Percentiles rank a stretch among this genome's conserved stretches.
phyloP scores from a whole-genome alignment of 1,140 invertebrate genomes.

The Ips typographus region DNA sequence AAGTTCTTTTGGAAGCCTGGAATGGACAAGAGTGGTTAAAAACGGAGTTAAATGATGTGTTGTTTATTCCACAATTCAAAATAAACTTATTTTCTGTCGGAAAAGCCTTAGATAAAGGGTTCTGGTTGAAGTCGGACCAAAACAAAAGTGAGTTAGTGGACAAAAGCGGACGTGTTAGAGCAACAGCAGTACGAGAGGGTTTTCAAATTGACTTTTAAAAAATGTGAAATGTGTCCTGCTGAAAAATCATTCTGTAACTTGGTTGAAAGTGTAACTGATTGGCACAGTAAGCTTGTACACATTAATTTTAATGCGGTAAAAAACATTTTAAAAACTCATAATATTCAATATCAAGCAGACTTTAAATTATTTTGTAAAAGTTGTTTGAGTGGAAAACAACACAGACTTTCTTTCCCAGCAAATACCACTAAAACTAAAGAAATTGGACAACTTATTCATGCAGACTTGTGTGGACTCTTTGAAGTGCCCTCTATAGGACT shows the following conservation, averaged over 20 bases:
- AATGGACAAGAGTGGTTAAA: neutral
- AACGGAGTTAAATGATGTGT: slow-evolving; percentile 1
- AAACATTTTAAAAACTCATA: neutral
- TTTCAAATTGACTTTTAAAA: neutral
- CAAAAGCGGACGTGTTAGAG: slow-evolving; percentile 39
- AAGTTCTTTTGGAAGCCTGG: slow-evolving; percentile 2
- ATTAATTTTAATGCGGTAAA: neutral
- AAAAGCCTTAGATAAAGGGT: slow-evolving; percentile 43
- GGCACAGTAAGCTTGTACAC: slow-evolving; percentile 1
- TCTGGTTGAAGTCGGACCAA: slow-evolving; percentile 40
- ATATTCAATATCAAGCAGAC: neutral
- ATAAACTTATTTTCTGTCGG: slow-evolving; percentile 50
- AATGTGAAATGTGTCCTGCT: neutral
- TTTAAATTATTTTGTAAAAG: neutral
- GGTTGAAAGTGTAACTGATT: neutral
- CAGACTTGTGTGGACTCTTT: slow-evolving; percentile 46
- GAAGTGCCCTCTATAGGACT: slow-evolving; percentile 42
- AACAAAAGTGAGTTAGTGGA: slow-evolving; percentile 41
- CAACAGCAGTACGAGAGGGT: slow-evolving; percentile 23
- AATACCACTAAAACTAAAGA: neutral
- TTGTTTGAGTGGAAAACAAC: neutral
- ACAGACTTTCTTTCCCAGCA: neutral
- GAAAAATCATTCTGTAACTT: neutral
- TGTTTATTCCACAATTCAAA: slow-evolving; percentile 50
- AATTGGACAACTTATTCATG: slow-evolving; percentile 41